Evolutionary conservation across 2,797 vertebrate genomes (phyloP).

Genomic region (Epinephelus coioides): DNA sequence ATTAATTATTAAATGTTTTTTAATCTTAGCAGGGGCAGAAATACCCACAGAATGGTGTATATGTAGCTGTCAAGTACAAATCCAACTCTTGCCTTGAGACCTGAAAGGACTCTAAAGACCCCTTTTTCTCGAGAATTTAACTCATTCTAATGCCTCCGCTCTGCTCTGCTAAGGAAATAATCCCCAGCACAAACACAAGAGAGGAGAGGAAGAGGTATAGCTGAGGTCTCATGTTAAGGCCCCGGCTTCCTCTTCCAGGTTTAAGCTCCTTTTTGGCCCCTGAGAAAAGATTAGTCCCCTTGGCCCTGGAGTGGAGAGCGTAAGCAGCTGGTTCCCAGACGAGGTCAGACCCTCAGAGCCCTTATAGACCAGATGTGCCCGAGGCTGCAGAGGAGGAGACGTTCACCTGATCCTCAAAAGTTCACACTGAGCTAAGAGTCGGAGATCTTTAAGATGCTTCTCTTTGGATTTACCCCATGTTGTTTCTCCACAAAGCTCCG

Average conservation of each 20-base stretch:
- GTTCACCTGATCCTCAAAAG: constrained; percentile 69
- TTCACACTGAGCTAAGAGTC: constrained; percentile 63
- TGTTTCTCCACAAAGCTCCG: constrained; percentile 49
- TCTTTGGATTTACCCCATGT: constrained; percentile 39
- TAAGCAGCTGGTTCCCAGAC: constrained; percentile 75
- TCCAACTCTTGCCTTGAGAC: constrained; percentile 51
- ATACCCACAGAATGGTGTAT: constrained; percentile 16
- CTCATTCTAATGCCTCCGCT: constrained; percentile 66
- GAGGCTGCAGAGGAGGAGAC: constrained; percentile 53
- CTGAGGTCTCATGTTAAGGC: constrained; percentile 72
- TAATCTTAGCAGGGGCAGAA: background rate
- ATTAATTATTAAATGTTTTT: constrained; percentile 42
- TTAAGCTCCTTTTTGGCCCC: constrained; percentile 78
- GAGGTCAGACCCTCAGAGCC: constrained; percentile 67
- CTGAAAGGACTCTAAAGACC: constrained; percentile 55
- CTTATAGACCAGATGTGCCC: constrained; percentile 77
- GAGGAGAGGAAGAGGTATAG: constrained; percentile 67
- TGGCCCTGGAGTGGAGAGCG: constrained; percentile 67
- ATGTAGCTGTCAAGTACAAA: constrained; percentile 59
- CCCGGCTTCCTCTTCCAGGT: constrained; percentile 77
- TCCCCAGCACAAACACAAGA: constrained; percentile 73
- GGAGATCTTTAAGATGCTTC: constrained; percentile 53
- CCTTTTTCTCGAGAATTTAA: constrained; percentile 58
- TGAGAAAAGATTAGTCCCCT: constrained; percentile 75
- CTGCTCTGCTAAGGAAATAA: constrained; percentile 67